phyloP scores from a whole-genome alignment of 2,888 invertebrate species.

The Drymonia ruficornis region DNA sequence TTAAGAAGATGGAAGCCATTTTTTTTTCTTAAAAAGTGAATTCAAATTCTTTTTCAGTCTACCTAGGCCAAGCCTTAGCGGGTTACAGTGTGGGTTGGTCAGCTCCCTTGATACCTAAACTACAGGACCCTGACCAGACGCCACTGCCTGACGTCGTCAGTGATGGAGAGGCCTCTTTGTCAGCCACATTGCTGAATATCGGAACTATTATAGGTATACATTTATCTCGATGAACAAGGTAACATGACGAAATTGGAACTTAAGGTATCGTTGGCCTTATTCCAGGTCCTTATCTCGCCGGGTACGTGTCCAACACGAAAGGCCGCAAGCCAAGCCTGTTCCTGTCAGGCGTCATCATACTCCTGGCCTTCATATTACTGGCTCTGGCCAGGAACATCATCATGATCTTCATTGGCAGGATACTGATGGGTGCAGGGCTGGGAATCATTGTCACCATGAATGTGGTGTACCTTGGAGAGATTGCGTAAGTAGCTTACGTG shows the following conservation, averaged over 20 bases:
- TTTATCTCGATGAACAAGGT: no score
- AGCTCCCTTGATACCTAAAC: conserved; percentile 46
- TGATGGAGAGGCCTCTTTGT: conserved; percentile 36
- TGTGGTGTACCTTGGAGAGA: conserved; percentile 57
- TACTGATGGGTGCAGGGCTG: conserved; percentile 40
- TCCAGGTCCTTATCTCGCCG: conserved; percentile 50
- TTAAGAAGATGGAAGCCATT: no score
- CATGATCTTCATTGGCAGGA: conserved; percentile 46
- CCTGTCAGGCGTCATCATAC: conserved; percentile 33
- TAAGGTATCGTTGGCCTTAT: no score
- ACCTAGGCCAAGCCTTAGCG: conserved; percentile 42
- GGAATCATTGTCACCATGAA: conserved; percentile 43
- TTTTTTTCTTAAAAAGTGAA: no score
- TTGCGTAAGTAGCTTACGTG: conserved; percentile 35
- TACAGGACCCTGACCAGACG: conserved; percentile 38
- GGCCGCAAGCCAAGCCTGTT: conserved; percentile 52
- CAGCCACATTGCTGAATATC: conserved; percentile 43
- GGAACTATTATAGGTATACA: conserved; percentile 46
- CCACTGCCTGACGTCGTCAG: conserved; percentile 37
- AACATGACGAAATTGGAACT: no score
- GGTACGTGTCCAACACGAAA: conserved; percentile 46
- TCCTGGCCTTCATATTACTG: conserved; percentile 39
- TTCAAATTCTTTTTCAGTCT: conserved; percentile 37
- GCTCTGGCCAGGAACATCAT: conserved; percentile 39
- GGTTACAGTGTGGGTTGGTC: conserved; percentile 51